These are phyloP conservation scores for Morinoia aosen DNA, from an alignment of 2,888 invertebrate genomes.

Conservation along the genomic window DNA sequence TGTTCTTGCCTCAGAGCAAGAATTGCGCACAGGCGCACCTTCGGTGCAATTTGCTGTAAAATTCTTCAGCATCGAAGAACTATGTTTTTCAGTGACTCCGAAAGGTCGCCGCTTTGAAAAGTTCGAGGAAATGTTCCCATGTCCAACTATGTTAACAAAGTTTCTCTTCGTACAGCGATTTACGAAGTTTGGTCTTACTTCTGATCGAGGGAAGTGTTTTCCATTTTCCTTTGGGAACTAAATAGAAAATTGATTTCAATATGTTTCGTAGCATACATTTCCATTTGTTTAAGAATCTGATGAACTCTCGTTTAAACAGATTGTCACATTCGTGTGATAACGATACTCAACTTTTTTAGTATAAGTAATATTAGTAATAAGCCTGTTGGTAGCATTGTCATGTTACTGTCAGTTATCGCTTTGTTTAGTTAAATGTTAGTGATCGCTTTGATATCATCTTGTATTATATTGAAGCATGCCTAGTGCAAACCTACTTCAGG, in stretches of 20 bases:
- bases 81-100: neutral
- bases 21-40: neutral
- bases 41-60: neutral
- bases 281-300: too few relatives aligned
- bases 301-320: too few relatives aligned
- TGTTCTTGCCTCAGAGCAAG: neutral
- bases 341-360: too few relatives aligned
- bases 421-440: too few relatives aligned
- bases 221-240: neutral
- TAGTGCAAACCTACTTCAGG: too few relatives aligned
- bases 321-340: too few relatives aligned
- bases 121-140: neutral
- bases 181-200: neutral
- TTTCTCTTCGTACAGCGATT: neutral
- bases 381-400: too few relatives aligned
- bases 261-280: neutral
- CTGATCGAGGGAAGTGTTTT: neutral
- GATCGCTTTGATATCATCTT: too few relatives aligned
- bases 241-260: neutral
- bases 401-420: too few relatives aligned
- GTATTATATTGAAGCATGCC: too few relatives aligned
- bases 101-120: neutral
- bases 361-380: too few relatives aligned
- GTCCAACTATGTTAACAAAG: neutral
- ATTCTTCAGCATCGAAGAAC: neutral